phyloP scores from a whole-genome alignment of 2,797 vertebrate genomes.

The Hoplostethus atlanticus region DNA sequence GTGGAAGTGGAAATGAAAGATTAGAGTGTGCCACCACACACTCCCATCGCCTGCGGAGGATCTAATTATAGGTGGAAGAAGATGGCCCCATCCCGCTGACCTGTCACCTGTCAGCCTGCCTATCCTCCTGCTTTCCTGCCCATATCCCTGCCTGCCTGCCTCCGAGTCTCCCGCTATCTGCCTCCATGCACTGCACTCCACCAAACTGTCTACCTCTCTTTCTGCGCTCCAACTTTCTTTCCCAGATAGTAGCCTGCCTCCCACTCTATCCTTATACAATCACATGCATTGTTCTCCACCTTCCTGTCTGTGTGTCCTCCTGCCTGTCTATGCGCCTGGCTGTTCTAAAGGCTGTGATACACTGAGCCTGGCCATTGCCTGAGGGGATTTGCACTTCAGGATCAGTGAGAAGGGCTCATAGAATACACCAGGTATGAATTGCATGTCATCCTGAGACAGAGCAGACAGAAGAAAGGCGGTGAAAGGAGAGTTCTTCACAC shows the following conservation, averaged over 20 bases:
- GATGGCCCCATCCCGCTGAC: slow-evolving; percentile 87
- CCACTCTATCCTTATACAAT: slow-evolving; percentile 76
- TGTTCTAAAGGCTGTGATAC: slow-evolving; percentile 77
- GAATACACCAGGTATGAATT: slow-evolving; percentile 83
- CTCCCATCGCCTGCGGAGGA: slow-evolving; percentile 89
- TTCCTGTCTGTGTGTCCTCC: slow-evolving; percentile 74
- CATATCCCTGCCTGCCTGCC: slow-evolving; percentile 38
- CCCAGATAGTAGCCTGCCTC: slow-evolving; percentile 75
- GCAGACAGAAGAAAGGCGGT: slow-evolving; percentile 86
- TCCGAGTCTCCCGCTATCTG: slow-evolving; percentile 65
- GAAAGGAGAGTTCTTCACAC: slow-evolving; percentile 81
- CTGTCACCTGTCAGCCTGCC: slow-evolving; percentile 84
- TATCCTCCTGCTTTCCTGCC: slow-evolving; percentile 69
- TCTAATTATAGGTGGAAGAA: slow-evolving; percentile 93
- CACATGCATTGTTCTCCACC: slow-evolving; percentile 76
- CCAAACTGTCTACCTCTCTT: slow-evolving; percentile 55
- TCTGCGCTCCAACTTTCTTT: slow-evolving; percentile 74
- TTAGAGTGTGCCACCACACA: slow-evolving; percentile 79
- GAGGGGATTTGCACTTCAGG: slow-evolving; percentile 85
- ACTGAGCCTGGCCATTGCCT: slow-evolving; percentile 81
- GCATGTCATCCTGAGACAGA: slow-evolving; percentile 81
- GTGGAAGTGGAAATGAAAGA: slow-evolving; percentile 81
- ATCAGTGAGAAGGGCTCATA: slow-evolving; percentile 86
- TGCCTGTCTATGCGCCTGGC: slow-evolving; percentile 66
- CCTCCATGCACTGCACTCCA: slow-evolving; percentile 42